Evolutionary conservation across 2,888 invertebrate species (phyloP).

Genomic region (Willowsia nigromaculata): DNA sequence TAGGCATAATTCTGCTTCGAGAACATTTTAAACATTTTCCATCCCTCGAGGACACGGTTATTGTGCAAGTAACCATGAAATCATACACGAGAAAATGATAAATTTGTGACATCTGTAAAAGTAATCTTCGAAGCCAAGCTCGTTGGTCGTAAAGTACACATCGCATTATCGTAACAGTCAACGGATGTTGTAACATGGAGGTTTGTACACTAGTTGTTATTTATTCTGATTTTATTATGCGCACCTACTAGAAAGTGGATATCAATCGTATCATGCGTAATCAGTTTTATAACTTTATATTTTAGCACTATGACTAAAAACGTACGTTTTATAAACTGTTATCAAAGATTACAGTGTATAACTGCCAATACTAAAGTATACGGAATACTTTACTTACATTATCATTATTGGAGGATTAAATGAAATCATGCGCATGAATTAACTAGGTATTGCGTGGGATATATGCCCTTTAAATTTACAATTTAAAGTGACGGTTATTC

Average conservation of each 20-base stretch:
- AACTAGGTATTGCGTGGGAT: too few relatives aligned
- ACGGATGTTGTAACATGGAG: background rate
- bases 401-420: too few relatives aligned
- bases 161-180: background rate
- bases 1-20: background rate
- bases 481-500: too few relatives aligned
- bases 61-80: conserved; percentile 35
- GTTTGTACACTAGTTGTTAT: background rate
- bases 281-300: background rate
- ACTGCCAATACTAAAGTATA: too few relatives aligned
- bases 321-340: too few relatives aligned
- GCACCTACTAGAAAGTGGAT: background rate
- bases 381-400: too few relatives aligned
- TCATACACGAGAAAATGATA: conserved; percentile 21
- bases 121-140: background rate
- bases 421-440: too few relatives aligned
- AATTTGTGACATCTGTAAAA: conserved; percentile 29
- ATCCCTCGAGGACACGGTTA: conserved; percentile 31
- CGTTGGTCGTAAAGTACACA: background rate
- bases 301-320: too few relatives aligned
- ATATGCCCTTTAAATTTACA: too few relatives aligned
- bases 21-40: conserved; percentile 22
- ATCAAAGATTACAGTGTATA: too few relatives aligned
- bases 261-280: background rate
- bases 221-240: background rate